These are phyloP conservation scores for Lonchura striata DNA, from an alignment of 2,113 vertebrate genomes.

Conservation along the genomic window DNA sequence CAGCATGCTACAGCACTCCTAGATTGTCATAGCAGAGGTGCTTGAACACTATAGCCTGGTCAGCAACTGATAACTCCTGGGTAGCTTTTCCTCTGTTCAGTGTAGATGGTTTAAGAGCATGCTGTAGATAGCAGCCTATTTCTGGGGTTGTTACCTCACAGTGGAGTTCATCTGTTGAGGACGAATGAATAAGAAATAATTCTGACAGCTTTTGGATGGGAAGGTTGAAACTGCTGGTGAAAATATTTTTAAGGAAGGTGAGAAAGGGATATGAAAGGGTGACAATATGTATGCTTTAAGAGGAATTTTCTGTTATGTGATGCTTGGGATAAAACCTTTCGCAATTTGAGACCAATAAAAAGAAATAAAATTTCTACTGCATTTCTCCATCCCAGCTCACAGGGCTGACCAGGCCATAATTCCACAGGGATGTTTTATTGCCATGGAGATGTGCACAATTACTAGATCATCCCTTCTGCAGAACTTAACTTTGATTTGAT, in stretches of 20 bases:
- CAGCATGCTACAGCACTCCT: background rate
- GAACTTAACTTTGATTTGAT: background rate
- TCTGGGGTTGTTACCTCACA: background rate
- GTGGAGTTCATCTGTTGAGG: background rate
- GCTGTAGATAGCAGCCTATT: background rate
- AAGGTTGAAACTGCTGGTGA: background rate
- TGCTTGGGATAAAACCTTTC: background rate
- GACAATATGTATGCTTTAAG: background rate
- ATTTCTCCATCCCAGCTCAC: background rate
- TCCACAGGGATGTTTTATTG: background rate
- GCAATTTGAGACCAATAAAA: background rate
- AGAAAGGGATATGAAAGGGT: background rate
- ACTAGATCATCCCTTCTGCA: background rate
- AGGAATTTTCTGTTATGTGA: background rate
- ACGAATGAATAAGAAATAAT: background rate
- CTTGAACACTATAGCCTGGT: background rate
- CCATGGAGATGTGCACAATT: background rate
- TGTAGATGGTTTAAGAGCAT: background rate
- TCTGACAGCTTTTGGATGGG: background rate
- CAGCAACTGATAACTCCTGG: background rate
- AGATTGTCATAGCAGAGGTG: background rate
- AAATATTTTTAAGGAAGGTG: background rate
- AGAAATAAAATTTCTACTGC: background rate
- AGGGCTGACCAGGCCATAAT: background rate
- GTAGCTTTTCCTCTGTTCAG: background rate